A percentile compares a stretch with the other conserved stretches of the same genome.
These are phyloP conservation scores for Elephantulus edwardii DNA, from an alignment of 2,113 vertebrate species.

Conservation along the genomic window DNA sequence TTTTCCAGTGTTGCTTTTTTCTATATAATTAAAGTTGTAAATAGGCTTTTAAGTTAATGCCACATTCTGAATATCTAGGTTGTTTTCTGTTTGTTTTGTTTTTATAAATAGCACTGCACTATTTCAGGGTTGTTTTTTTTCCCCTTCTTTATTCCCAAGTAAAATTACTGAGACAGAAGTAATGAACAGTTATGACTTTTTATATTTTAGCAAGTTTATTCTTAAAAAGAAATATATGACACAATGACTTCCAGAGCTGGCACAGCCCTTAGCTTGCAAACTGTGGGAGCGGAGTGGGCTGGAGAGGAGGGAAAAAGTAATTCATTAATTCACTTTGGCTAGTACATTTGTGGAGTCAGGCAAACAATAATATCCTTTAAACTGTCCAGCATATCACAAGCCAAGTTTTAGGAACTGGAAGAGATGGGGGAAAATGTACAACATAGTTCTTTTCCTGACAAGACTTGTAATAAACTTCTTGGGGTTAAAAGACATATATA, in stretches of 20 bases:
- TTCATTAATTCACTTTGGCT: background rate
- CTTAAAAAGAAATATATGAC: background rate
- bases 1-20: constrained; percentile 19
- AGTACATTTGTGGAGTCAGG: constrained; percentile 17
- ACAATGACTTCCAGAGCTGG: background rate
- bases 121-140: background rate
- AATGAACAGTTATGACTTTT: background rate
- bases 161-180: constrained; percentile 35
- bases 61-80: constrained; percentile 9
- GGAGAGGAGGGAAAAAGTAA: background rate
- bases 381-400: background rate
- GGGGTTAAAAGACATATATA: background rate
- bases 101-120: background rate
- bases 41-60: constrained; percentile 4
- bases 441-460: background rate
- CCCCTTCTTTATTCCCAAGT: background rate
- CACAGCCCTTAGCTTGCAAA: background rate
- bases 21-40: constrained; percentile 49
- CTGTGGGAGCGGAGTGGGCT: background rate
- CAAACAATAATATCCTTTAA: background rate
- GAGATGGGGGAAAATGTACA: background rate
- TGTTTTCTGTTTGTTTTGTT: background rate
- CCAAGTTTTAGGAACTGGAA: background rate
- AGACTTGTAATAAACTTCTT: background rate
- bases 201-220: background rate